Evolutionary conservation across 2,113 vertebrate species (phyloP).

Genomic region (Ceyx melanurus): DNA sequence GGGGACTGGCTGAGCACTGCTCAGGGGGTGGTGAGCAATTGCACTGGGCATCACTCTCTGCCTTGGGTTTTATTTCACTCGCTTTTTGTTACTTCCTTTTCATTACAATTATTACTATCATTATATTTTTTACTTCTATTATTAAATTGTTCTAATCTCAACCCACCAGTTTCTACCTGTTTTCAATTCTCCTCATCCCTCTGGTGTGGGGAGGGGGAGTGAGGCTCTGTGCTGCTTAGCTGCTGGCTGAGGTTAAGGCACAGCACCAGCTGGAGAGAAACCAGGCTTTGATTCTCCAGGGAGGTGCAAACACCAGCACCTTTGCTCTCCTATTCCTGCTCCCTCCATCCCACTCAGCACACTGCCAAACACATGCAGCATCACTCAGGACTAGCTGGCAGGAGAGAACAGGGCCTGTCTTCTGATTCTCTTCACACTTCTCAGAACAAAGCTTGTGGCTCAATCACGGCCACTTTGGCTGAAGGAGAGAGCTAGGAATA

Average conservation of each 20-base stretch:
- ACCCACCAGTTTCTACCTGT: no score
- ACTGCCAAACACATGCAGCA: background rate
- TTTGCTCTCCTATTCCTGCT: background rate
- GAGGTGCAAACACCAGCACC: background rate
- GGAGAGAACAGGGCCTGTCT: background rate
- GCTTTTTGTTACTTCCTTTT: background rate
- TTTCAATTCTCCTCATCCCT: background rate
- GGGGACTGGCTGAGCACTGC: background rate
- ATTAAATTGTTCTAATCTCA: background rate
- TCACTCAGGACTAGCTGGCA: background rate
- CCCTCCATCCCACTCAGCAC: background rate
- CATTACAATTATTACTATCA: background rate
- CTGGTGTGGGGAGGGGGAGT: background rate
- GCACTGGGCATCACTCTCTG: background rate
- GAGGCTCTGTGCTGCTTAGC: background rate
- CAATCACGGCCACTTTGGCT: background rate
- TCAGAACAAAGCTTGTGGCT: background rate
- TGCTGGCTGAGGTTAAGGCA: background rate
- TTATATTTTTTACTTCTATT: background rate
- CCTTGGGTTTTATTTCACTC: background rate
- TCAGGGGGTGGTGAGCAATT: background rate
- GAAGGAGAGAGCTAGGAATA: background rate
- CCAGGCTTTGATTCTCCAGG: background rate
- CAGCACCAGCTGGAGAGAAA: background rate
- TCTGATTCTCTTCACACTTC: background rate